A percentile compares a stretch with the other conserved stretches of the same genome.
Evolutionary conservation across 2,888 invertebrate species (phyloP).

Genomic region (Tolmerus cingulatus): DNA sequence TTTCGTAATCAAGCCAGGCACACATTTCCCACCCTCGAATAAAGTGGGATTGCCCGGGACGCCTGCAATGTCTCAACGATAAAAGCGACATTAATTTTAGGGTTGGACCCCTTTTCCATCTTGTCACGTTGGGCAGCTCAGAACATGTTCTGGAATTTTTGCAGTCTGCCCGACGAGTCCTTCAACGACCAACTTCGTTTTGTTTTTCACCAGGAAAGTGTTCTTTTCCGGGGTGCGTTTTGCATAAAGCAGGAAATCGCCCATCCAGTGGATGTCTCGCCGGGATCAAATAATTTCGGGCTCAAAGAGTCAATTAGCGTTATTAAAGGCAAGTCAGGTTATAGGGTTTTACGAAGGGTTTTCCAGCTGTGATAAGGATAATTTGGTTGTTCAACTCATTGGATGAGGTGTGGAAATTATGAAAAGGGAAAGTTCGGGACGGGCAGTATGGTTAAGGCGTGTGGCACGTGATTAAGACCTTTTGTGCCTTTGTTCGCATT

Average conservation of each 20-base stretch:
- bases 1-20: conserved; percentile 1
- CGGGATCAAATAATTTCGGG: conserved; percentile 8
- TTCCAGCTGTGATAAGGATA: neutral
- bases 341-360: neutral
- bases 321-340: neutral
- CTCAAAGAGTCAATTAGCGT: conserved; percentile 32
- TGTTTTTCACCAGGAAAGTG: neutral
- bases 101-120: conserved; percentile 20
- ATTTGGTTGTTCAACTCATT: neutral
- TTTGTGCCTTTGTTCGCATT: neutral
- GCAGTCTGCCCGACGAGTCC: neutral
- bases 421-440: neutral
- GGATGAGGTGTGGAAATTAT: neutral
- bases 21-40: neutral
- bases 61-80: neutral
- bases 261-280: neutral
- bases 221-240: neutral
- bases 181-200: neutral
- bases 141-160: conserved; percentile 13
- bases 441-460: neutral
- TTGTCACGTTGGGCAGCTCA: neutral
- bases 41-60: neutral
- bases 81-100: conserved; percentile 12
- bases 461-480: neutral
- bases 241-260: conserved; percentile 3